These are phyloP conservation scores for Tenthredo distinguenda DNA, from an alignment of 2,888 invertebrate species.

Conservation along the genomic window DNA sequence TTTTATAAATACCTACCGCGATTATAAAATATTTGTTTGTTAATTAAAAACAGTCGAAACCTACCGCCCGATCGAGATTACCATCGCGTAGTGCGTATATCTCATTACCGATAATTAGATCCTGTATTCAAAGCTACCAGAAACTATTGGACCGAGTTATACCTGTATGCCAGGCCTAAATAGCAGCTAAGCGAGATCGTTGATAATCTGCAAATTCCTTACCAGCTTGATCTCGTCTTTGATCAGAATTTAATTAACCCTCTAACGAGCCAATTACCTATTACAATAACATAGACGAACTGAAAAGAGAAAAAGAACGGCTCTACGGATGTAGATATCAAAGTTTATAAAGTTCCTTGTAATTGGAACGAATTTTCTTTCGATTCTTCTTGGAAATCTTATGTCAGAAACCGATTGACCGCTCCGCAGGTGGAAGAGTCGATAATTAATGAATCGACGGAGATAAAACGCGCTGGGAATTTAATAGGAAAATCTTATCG, in stretches of 20 bases:
- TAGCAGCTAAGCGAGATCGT: neutral
- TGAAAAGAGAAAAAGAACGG: neutral
- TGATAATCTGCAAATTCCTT: conserved; percentile 35
- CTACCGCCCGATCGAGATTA: neutral
- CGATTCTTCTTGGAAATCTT: neutral
- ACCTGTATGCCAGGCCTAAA: neutral
- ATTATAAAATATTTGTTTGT: neutral
- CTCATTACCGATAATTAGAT: conserved; percentile 33
- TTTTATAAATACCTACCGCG: neutral
- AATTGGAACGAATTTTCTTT: neutral
- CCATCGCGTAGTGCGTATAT: neutral
- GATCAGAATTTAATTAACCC: conserved; percentile 34
- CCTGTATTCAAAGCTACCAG: conserved; percentile 1
- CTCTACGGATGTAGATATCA: neutral
- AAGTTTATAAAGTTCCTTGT: neutral
- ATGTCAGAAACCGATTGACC: neutral
- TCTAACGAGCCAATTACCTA: conserved; percentile 10
- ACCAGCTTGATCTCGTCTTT: neutral
- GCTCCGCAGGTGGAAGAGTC: neutral
- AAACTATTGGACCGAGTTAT: neutral
- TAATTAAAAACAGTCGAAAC: conserved; percentile 29
- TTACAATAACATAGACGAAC: neutral
- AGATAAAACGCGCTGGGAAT: neutral
- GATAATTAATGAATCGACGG: neutral
- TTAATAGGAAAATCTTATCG: conserved; percentile 27